A percentile compares a stretch with the other conserved stretches of the same genome.
These are phyloP conservation scores for Microctonus hyperodae DNA, from an alignment of 2,888 invertebrate species.

Conservation along the genomic window DNA sequence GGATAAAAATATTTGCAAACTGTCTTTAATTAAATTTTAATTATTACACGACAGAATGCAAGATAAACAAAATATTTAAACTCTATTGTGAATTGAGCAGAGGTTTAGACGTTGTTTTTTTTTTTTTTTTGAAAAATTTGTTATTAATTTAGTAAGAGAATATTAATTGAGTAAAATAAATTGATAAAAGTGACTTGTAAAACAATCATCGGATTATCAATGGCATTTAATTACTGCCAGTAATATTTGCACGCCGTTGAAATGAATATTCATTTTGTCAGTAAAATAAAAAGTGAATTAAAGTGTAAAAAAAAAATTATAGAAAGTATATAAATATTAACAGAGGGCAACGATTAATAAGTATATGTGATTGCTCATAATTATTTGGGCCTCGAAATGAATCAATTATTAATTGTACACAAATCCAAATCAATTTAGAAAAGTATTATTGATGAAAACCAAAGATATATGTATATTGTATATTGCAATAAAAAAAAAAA, in stretches of 20 bases:
- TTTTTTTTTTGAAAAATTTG: constrained; percentile 40
- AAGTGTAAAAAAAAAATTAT: constrained; percentile 22
- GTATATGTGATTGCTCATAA: constrained; percentile 10
- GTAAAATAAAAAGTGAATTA: constrained; percentile 6
- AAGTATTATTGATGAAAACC: constrained; percentile 48
- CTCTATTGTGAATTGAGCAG: constrained; percentile 19
- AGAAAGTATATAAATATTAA: constrained; percentile 24
- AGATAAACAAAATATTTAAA: constrained; percentile 21
- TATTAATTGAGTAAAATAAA: constrained; percentile 18
- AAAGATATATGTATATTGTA: constrained; percentile 48
- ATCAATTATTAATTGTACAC: constrained; percentile 27
- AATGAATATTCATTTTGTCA: neutral
- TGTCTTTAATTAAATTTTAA: constrained; percentile 18
- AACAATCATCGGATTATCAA: neutral
- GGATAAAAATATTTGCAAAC: neutral
- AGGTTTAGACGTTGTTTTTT: constrained; percentile 16
- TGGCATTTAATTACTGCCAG: constrained; percentile 23
- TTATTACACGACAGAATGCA: constrained; percentile 11
- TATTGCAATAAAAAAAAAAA: constrained; percentile 37
- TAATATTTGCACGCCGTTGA: constrained; percentile 15
- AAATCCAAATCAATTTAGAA: constrained; percentile 31
- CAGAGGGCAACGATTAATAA: constrained; percentile 19
- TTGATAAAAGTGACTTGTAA: constrained; percentile 7
- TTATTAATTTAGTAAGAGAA: constrained; percentile 41
- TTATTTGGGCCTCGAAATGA: constrained; percentile 27